These are phyloP conservation scores for Agrochola lychnidis DNA, from an alignment of 2,888 invertebrate species.

Conservation along the genomic window DNA sequence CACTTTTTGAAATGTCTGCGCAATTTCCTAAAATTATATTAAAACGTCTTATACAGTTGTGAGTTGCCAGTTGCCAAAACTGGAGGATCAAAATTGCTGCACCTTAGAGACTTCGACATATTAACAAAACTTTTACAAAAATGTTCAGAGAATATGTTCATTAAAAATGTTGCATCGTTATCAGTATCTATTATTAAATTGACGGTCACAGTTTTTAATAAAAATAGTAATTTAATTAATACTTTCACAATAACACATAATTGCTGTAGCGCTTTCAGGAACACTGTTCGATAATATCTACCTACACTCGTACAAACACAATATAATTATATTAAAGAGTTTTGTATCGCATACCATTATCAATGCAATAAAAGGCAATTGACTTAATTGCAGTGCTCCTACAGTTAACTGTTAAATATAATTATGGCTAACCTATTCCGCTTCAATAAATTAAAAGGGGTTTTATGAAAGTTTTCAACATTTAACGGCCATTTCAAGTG, in stretches of 20 bases:
- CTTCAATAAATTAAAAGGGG: constrained; percentile 56
- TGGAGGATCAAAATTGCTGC: too few relatives aligned
- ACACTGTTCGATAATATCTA: constrained; percentile 8
- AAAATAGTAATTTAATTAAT: background rate
- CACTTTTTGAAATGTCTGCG: background rate
- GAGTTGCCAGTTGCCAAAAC: background rate
- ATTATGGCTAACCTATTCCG: constrained; percentile 54
- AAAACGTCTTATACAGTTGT: background rate
- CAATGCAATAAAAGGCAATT: constrained; percentile 68
- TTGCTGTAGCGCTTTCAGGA: constrained; percentile 17
- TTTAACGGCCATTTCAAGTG: constrained; percentile 44
- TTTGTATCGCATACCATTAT: constrained; percentile 66
- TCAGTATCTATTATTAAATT: background rate
- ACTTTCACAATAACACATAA: constrained; percentile 9
- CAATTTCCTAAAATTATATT: background rate
- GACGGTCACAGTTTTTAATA: background rate
- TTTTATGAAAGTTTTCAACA: constrained; percentile 56
- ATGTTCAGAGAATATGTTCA: background rate
- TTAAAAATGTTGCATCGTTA: background rate
- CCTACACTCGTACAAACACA: constrained; percentile 49
- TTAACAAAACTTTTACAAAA: background rate
- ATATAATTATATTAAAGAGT: constrained; percentile 63
- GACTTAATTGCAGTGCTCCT: constrained; percentile 63
- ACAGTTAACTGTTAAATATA: constrained; percentile 63
- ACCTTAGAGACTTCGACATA: too few relatives aligned